Conservation (phyloP, 2,113 vertebrate species). For the Neolamprologus falcicula region DNA sequence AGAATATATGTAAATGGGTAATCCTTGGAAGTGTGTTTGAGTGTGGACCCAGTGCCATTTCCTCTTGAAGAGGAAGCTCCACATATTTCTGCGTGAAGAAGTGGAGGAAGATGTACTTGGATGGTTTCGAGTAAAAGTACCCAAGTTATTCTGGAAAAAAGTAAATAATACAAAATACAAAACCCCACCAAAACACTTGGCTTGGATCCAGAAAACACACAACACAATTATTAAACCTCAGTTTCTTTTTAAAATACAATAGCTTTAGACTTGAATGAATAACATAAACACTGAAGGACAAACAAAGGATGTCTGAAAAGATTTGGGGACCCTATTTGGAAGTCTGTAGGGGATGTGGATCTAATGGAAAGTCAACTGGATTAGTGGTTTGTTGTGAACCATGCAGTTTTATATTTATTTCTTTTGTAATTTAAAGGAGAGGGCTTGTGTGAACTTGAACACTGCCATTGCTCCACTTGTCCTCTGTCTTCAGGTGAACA, state of each 20-base stretch:
- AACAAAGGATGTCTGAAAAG: background rate
- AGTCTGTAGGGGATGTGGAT: background rate
- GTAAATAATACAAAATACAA: background rate
- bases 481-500: background rate
- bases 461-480: background rate
- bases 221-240: background rate
- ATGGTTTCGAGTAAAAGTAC: background rate
- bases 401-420: background rate
- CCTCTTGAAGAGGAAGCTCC: background rate
- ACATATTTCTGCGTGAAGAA: background rate
- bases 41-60: background rate
- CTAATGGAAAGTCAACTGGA: background rate
- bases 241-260: background rate
- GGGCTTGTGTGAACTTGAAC: background rate
- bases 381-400: background rate
- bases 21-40: background rate
- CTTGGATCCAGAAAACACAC: background rate
- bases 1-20: background rate
- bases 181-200: accelerated
- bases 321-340: background rate
- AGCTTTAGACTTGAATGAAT: background rate
- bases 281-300: background rate
- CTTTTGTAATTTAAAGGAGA: background rate
- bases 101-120: background rate
- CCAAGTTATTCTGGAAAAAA: background rate